Evolutionary conservation across 1,140 invertebrate genomes (phyloP).

Genomic region (Acromyrmex heyeri): DNA sequence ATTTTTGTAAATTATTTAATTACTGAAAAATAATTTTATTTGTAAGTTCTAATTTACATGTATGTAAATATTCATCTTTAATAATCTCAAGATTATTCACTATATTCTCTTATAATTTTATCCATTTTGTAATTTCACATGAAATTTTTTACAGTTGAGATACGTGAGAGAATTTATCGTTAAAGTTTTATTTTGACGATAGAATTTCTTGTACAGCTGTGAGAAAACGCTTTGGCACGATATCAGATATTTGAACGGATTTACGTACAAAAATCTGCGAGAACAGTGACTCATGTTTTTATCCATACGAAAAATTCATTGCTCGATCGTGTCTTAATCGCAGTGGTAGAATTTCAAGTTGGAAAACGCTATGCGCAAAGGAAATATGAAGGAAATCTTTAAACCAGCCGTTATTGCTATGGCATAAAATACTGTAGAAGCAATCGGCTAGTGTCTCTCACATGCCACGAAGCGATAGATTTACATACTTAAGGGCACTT

Average conservation of each 20-base stretch:
- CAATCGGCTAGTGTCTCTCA: neutral
- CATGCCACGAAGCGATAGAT: neutral
- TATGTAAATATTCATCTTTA: too few relatives aligned
- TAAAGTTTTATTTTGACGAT: constrained; percentile 28
- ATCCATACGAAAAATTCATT: constrained; percentile 33
- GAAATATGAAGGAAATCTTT: neutral
- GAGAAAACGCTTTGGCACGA: constrained; percentile 20
- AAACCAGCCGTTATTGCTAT: neutral
- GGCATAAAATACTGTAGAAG: neutral
- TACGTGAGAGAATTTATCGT: neutral
- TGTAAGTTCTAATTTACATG: too few relatives aligned
- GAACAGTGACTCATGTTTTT: constrained; percentile 2
- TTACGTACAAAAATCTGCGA: constrained; percentile 18
- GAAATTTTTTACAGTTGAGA: neutral
- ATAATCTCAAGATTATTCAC: too few relatives aligned
- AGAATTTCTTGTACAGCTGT: neutral
- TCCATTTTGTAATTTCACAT: too few relatives aligned
- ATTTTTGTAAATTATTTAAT: too few relatives aligned
- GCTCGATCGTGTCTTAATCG: neutral
- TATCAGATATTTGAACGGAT: neutral
- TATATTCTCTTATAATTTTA: too few relatives aligned
- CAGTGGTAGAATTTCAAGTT: neutral
- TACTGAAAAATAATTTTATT: too few relatives aligned
- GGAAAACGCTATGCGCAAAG: too few relatives aligned
- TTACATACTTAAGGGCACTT: constrained; percentile 38